A percentile compares a stretch with the other conserved stretches of the same genome.
These are phyloP conservation scores for Steromphala cineraria DNA, from an alignment of 2,888 invertebrate species.

Conservation along the genomic window DNA sequence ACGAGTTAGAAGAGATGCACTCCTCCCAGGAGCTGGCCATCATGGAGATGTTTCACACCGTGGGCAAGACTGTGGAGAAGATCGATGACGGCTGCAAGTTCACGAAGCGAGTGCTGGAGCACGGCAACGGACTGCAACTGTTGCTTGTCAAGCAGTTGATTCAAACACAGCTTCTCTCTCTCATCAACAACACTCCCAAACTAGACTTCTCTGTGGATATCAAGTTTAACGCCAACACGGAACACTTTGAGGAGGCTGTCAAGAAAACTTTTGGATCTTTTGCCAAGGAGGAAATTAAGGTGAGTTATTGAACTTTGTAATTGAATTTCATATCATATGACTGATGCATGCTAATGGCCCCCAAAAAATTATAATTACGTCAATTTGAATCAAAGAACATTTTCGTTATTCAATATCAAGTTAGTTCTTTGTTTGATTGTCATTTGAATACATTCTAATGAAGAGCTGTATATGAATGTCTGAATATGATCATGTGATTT, in stretches of 20 bases:
- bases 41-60: conserved; percentile 88
- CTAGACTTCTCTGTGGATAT: conserved; percentile 85
- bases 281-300: conserved; percentile 55
- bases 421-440: too few relatives aligned
- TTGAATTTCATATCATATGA: too few relatives aligned
- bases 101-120: conserved; percentile 86
- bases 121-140: conserved; percentile 83
- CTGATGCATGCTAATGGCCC: too few relatives aligned
- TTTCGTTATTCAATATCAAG: too few relatives aligned
- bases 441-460: too few relatives aligned
- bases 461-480: too few relatives aligned
- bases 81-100: conserved; percentile 92
- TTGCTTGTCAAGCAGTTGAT: conserved; percentile 88
- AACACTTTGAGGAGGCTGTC: conserved; percentile 85
- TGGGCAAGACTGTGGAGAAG: conserved; percentile 89
- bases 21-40: conserved; percentile 90
- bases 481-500: too few relatives aligned
- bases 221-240: conserved; percentile 85
- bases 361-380: too few relatives aligned
- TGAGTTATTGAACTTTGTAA: too few relatives aligned
- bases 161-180: conserved; percentile 84
- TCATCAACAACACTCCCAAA: conserved; percentile 88
- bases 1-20: conserved; percentile 78
- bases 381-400: too few relatives aligned
- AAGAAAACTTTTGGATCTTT: conserved; percentile 75